These are phyloP conservation scores for Pogonognathellus flavescens DNA, from an alignment of 1,140 invertebrate genomes.

Conservation along the genomic window DNA sequence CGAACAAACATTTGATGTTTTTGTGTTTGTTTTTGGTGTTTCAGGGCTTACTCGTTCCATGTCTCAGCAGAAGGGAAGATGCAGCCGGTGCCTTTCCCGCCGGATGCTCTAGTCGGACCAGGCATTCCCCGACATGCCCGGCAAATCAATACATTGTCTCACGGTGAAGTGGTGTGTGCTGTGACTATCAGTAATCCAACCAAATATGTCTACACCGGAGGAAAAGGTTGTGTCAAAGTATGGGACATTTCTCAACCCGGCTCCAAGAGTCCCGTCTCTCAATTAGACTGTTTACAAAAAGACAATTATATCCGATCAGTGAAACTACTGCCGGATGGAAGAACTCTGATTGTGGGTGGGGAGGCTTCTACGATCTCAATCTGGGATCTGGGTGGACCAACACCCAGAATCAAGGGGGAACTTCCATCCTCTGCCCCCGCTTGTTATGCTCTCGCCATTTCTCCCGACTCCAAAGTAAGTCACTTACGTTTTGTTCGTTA, in stretches of 20 bases:
- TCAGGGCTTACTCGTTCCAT: conserved; percentile 77
- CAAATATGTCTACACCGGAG: conserved; percentile 97
- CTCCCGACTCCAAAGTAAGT: conserved; percentile 89
- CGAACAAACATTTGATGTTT: not conserved
- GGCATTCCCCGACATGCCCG: conserved; percentile 93
- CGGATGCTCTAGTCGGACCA: conserved; percentile 90
- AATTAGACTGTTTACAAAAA: conserved; percentile 93
- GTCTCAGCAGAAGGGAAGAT: conserved; percentile 73
- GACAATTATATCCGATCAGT: conserved; percentile 98
- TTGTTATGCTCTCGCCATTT: conserved; percentile 97
- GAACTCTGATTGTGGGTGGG: conserved; percentile 92
- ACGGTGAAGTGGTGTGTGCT: conserved; percentile 95
- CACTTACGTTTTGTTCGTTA: not conserved
- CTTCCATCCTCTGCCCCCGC: conserved; percentile 96
- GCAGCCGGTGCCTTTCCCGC: conserved; percentile 88
- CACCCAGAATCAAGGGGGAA: conserved; percentile 86
- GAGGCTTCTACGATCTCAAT: conserved; percentile 96
- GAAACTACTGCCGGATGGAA: conserved; percentile 94
- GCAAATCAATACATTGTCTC: conserved; percentile 90
- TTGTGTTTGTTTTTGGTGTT: conserved; percentile 62
- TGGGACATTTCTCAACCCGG: conserved; percentile 85
- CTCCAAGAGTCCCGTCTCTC: conserved; percentile 86
- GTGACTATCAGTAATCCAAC: conserved; percentile 89
- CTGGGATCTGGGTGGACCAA: conserved; percentile 86
- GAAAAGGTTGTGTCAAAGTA: conserved; percentile 99